These are phyloP conservation scores for Amblyjoppa fuscipennis DNA, from an alignment of 2,888 invertebrate genomes.

Conservation along the genomic window DNA sequence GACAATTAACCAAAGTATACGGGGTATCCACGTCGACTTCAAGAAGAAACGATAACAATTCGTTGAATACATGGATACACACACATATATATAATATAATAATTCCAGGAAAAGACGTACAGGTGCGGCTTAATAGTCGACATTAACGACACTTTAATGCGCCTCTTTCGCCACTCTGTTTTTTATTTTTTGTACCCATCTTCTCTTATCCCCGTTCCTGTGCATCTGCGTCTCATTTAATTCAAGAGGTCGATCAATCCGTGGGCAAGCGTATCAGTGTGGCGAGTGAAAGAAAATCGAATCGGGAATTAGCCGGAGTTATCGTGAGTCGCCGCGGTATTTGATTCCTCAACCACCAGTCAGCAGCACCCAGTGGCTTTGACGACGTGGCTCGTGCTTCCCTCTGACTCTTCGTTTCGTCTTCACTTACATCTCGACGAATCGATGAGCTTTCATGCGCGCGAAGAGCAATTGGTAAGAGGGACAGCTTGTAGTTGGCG, in stretches of 20 bases:
- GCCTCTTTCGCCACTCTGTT: neutral
- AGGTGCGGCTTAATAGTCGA: conserved; percentile 24
- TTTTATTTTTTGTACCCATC: neutral
- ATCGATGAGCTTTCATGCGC: conserved; percentile 20
- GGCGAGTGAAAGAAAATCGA: neutral
- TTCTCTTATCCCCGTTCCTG: neutral
- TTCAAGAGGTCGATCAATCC: conserved; percentile 6
- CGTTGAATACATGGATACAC: neutral
- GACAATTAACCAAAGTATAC: conserved; percentile 18
- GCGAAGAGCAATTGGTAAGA: conserved; percentile 50
- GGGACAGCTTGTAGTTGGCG: conserved; percentile 17
- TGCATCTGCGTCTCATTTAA: conserved; percentile 12
- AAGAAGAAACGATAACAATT: neutral
- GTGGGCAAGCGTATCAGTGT: neutral
- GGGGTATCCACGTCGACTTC: neutral
- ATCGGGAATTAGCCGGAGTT: neutral
- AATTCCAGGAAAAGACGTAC: conserved; percentile 25
- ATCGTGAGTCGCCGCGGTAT: neutral
- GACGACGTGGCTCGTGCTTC: conserved; percentile 37
- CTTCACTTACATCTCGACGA: conserved; percentile 11
- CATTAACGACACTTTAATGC: conserved; percentile 49
- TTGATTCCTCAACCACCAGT: conserved; percentile 27
- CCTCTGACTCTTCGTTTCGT: conserved; percentile 23
- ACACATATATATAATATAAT: neutral
- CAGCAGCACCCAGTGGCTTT: conserved; percentile 71